Conservation (phyloP, 2,797 vertebrate genomes). For the Heterohyrax brucei region DNA sequence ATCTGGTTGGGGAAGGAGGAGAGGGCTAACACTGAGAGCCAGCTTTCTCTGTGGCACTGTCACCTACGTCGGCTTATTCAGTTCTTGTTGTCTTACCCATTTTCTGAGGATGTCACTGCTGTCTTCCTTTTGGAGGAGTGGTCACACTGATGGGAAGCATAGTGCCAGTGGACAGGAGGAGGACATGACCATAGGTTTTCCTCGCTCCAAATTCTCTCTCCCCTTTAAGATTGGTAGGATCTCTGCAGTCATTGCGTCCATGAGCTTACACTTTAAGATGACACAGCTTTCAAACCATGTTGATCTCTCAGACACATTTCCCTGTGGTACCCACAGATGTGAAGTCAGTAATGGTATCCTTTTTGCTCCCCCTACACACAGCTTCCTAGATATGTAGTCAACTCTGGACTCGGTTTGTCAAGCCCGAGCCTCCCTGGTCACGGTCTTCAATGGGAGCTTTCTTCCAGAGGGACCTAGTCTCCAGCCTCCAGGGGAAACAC, state of each 20-base stretch:
- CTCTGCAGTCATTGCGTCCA: no score
- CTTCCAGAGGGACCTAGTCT: rapidly evolving
- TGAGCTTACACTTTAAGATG: not conserved
- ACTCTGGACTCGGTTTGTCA: no score
- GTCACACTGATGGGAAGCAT: not conserved
- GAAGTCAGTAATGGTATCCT: not conserved
- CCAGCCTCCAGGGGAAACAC: not conserved
- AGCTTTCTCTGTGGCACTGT: rapidly evolving
- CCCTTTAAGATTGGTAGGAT: not conserved
- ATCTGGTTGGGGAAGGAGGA: not conserved
- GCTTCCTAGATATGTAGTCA: not conserved
- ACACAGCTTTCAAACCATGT: rapidly evolving
- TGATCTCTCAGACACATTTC: not conserved
- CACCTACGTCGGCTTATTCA: rapidly evolving
- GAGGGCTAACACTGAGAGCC: rapidly evolving
- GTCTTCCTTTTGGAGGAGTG: not conserved
- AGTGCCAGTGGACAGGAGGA: not conserved
- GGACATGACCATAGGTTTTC: not conserved
- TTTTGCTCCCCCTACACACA: not conserved
- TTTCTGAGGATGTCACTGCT: not conserved
- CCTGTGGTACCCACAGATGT: not conserved
- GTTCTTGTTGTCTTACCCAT: not conserved
- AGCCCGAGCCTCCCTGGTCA: not conserved
- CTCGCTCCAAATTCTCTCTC: not conserved
- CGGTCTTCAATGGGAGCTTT: not conserved